phyloP scores from a whole-genome alignment of 2,797 vertebrate genomes.

The Amblyopsis hoosieri region DNA sequence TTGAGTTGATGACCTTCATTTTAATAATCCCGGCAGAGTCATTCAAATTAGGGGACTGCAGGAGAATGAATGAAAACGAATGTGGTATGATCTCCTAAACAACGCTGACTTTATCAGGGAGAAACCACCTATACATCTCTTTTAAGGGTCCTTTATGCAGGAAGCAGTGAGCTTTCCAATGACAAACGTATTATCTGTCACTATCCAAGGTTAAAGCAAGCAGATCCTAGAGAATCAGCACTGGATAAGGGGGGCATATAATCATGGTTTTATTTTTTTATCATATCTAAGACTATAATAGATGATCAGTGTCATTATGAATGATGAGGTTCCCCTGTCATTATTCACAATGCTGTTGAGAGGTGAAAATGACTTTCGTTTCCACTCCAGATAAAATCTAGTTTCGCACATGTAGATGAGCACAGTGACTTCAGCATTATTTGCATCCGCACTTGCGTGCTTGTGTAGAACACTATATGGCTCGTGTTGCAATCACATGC shows the following conservation, averaged over 20 bases:
- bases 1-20: slow-evolving; percentile 71
- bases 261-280: slow-evolving; percentile 61
- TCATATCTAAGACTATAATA: slow-evolving; percentile 78
- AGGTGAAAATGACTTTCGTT: slow-evolving; percentile 76
- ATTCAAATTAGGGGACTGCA: slow-evolving; percentile 72
- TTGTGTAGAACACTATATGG: neutral
- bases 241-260: slow-evolving; percentile 69
- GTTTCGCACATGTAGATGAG: slow-evolving; percentile 66
- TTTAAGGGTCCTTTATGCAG: slow-evolving; percentile 76
- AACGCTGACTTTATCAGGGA: slow-evolving; percentile 71
- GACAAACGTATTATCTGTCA: slow-evolving; percentile 80
- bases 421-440: slow-evolving; percentile 39
- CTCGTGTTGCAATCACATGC: neutral
- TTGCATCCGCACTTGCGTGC: slow-evolving; percentile 10
- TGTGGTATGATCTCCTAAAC: slow-evolving; percentile 75
- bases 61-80: slow-evolving; percentile 80
- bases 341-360: slow-evolving; percentile 73
- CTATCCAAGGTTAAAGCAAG: slow-evolving; percentile 75
- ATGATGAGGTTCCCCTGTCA: slow-evolving; percentile 70
- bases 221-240: slow-evolving; percentile 70
- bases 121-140: slow-evolving; percentile 72
- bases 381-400: slow-evolving; percentile 67
- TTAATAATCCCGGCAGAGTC: slow-evolving; percentile 74
- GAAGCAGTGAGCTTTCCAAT: slow-evolving; percentile 67
- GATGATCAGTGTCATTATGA: slow-evolving; percentile 84